Percentiles rank a stretch among this genome's conserved stretches.
These are phyloP conservation scores for Lycaon pictus DNA, from an alignment of 2,113 vertebrate genomes.

Conservation along the genomic window DNA sequence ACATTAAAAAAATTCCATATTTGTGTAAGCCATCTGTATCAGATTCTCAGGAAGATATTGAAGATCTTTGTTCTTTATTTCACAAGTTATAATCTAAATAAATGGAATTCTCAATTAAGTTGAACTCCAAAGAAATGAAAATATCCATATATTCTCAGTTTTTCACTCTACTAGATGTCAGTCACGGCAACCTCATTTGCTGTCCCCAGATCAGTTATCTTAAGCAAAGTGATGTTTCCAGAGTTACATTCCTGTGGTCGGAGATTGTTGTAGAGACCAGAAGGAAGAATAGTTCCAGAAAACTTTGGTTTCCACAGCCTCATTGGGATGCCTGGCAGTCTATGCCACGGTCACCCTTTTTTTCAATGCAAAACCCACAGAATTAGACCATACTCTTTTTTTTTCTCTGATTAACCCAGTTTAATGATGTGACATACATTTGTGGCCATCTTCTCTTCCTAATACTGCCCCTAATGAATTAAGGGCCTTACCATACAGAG, in stretches of 20 bases:
- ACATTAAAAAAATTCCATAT: background rate
- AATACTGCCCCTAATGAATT: background rate
- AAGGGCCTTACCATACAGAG: background rate
- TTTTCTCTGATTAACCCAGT: background rate
- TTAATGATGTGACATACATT: background rate
- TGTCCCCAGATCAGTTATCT: background rate
- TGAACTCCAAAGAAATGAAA: conserved; percentile 31
- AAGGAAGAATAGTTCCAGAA: background rate
- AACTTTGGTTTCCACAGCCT: background rate
- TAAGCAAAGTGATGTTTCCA: background rate
- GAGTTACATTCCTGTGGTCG: background rate
- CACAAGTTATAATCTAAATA: background rate
- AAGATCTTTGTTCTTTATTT: conserved; percentile 16
- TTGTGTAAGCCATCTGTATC: background rate
- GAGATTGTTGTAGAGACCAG: background rate
- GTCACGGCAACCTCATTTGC: background rate
- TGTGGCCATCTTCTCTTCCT: background rate
- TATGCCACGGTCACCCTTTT: background rate
- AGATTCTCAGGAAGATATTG: conserved; percentile 8
- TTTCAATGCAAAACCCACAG: background rate
- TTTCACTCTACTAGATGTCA: background rate
- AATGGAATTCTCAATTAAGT: conserved; percentile 36
- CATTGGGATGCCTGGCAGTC: background rate
- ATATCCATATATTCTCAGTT: background rate
- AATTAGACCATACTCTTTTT: background rate